phyloP scores from a whole-genome alignment of 2,797 vertebrate genomes.

The Lagocephalus sceleratus region DNA sequence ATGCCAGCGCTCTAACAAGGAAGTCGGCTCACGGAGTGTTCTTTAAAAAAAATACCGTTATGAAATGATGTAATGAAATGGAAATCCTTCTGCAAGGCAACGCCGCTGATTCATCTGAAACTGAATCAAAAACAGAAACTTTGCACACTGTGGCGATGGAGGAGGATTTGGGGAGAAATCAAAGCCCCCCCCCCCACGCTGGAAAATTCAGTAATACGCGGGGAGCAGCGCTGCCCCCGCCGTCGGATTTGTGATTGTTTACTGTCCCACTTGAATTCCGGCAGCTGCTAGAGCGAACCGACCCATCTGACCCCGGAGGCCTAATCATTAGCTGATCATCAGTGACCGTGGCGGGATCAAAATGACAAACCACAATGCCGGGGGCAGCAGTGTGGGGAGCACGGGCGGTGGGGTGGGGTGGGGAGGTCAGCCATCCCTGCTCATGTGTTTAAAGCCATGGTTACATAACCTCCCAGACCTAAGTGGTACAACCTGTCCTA shows the following conservation, averaged over 20 bases:
- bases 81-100: neutral
- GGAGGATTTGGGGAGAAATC: too few species aligned
- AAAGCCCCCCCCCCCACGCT: neutral
- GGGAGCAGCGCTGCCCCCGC: neutral
- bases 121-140: neutral
- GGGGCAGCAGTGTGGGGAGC: conserved; percentile 23
- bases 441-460: conserved; percentile 26
- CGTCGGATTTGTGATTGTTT: conserved; percentile 7
- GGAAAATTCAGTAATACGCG: neutral
- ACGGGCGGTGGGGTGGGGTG: neutral
- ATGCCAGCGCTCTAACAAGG: neutral
- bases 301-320: conserved; percentile 29
- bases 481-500: conserved; percentile 38
- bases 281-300: conserved; percentile 30
- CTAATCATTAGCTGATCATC: conserved; percentile 59
- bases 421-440: conserved; percentile 29
- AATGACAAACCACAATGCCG: conserved; percentile 48
- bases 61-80: neutral
- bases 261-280: conserved; percentile 49
- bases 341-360: conserved; percentile 56
- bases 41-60: neutral
- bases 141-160: neutral
- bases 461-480: conserved; percentile 54
- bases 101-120: neutral
- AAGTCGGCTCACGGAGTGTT: neutral